These are phyloP conservation scores for Petaurus breviceps DNA, from an alignment of 2,113 vertebrate species.

Conservation along the genomic window DNA sequence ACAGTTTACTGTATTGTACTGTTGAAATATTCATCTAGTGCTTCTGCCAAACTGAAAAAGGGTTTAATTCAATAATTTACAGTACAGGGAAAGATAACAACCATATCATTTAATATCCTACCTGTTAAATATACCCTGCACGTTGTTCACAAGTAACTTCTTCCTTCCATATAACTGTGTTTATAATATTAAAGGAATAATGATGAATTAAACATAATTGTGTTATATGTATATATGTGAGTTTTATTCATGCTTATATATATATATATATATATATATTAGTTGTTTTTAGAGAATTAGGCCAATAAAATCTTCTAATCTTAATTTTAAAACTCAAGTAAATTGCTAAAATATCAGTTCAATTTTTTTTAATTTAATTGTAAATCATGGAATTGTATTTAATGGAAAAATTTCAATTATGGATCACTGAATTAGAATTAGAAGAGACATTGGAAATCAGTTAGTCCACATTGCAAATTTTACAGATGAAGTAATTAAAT, in stretches of 20 bases:
- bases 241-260: too few relatives aligned
- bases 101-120: constrained; percentile 76
- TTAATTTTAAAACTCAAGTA: too few relatives aligned
- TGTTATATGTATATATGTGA: too few relatives aligned
- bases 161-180: background rate
- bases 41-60: constrained; percentile 72
- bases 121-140: constrained; percentile 67
- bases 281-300: too few relatives aligned
- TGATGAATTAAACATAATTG: too few relatives aligned
- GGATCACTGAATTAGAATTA: background rate
- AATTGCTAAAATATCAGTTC: too few relatives aligned
- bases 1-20: constrained; percentile 65
- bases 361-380: too few relatives aligned
- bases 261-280: too few relatives aligned
- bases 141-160: constrained; percentile 54
- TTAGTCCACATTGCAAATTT: background rate
- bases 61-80: constrained; percentile 77
- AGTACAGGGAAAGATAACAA: constrained; percentile 69
- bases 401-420: background rate
- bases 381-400: background rate
- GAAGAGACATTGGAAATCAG: background rate
- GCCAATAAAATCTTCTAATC: too few relatives aligned
- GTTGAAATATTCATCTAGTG: constrained; percentile 66
- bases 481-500: background rate
- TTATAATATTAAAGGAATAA: too few relatives aligned